Evolutionary conservation across 2,113 vertebrate species (phyloP).

Genomic region (Cnemophilus loriae): DNA sequence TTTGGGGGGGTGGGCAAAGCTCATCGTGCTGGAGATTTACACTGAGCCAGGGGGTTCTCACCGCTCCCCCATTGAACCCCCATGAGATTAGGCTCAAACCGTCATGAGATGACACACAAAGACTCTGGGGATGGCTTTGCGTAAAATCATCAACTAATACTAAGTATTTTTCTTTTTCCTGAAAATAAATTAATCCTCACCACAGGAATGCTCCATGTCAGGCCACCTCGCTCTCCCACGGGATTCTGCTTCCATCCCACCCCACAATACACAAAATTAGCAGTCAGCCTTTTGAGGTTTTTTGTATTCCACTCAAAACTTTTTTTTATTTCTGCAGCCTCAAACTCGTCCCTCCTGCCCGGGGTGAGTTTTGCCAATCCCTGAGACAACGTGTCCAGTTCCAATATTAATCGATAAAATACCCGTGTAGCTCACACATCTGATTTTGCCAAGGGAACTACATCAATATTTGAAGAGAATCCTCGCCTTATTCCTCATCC

Average conservation of each 20-base stretch:
- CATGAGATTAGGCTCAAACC: neutral
- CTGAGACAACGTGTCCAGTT: neutral
- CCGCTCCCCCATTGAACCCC: neutral
- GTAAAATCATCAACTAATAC: neutral
- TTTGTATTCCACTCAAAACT: neutral
- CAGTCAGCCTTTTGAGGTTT: fast-evolving
- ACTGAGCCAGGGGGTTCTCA: neutral
- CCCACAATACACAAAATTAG: neutral
- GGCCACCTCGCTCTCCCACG: neutral
- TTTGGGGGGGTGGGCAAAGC: neutral
- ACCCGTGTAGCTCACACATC: neutral
- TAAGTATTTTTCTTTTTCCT: neutral
- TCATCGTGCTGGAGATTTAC: neutral
- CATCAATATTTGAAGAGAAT: neutral
- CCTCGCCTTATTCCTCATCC: fast-evolving
- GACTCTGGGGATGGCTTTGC: neutral
- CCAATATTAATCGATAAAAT: neutral
- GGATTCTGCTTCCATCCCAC: neutral
- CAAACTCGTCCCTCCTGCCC: neutral
- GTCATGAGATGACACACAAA: fast-evolving
- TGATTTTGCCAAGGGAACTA: neutral
- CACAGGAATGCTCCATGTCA: neutral
- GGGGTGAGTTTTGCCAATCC: neutral
- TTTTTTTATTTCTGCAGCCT: neutral
- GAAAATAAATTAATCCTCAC: neutral